A percentile compares a stretch with the other conserved stretches of the same genome.
phyloP scores from a whole-genome alignment of 92 coral and sea anemone genomes.

The Porites lobata region DNA sequence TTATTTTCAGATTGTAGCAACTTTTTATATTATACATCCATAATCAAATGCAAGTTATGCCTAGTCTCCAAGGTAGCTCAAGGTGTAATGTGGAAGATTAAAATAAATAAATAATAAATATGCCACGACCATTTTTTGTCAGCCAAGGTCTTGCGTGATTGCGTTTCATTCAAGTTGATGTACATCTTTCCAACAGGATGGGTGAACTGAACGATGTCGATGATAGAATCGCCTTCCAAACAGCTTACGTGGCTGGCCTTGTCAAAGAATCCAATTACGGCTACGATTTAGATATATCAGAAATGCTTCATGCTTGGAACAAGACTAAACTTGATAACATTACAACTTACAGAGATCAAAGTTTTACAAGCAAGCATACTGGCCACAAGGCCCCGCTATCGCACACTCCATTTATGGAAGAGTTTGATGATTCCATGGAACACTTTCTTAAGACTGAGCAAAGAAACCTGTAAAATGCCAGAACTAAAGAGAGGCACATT shows the following conservation, averaged over 20 bases:
- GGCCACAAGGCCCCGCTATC: slow-evolving; percentile 51
- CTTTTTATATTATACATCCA: too few relatives aligned
- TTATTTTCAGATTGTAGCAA: too few relatives aligned
- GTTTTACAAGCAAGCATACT: slow-evolving; percentile 58
- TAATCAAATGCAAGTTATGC: too few relatives aligned
- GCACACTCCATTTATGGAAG: slow-evolving; percentile 65
- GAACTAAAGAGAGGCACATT: too few relatives aligned
- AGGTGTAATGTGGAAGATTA: too few relatives aligned
- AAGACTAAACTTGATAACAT: slow-evolving; percentile 49
- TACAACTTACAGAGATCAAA: slow-evolving; percentile 67
- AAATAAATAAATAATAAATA: too few relatives aligned
- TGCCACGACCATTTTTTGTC: too few relatives aligned
- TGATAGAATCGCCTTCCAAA: slow-evolving; percentile 70
- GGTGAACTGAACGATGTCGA: slow-evolving; percentile 39
- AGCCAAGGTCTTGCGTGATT: too few relatives aligned
- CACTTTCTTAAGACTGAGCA: slow-evolving; percentile 3
- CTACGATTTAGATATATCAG: slow-evolving; percentile 48
- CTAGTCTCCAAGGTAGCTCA: too few relatives aligned
- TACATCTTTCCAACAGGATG: slow-evolving; percentile 36
- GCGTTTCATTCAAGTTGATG: too few relatives aligned
- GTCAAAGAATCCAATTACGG: slow-evolving; percentile 63
- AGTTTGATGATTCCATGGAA: slow-evolving; percentile 69
- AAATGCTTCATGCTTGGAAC: slow-evolving; percentile 54
- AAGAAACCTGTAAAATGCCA: too few relatives aligned
- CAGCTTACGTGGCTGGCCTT: slow-evolving; percentile 51